These are phyloP conservation scores for Dendrocopos noguchii DNA, from an alignment of 2,113 vertebrate genomes.

Conservation along the genomic window DNA sequence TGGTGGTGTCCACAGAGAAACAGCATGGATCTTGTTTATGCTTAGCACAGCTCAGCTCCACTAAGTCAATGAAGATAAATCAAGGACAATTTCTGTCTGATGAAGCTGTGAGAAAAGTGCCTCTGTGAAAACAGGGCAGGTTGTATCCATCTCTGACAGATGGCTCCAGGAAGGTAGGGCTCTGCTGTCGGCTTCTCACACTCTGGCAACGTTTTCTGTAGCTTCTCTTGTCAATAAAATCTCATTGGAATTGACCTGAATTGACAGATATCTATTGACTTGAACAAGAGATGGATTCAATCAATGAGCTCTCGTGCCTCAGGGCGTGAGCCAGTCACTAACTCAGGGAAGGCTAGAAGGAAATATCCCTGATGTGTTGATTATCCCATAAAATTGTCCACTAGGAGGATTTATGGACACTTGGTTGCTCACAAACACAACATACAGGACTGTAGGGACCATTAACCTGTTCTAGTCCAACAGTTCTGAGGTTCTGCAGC, in stretches of 20 bases:
- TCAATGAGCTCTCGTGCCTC: slow-evolving; percentile 54
- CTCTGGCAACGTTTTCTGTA: slow-evolving; percentile 8
- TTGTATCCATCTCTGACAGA: not conserved
- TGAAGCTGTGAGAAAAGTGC: not conserved
- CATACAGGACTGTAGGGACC: slow-evolving; percentile 37
- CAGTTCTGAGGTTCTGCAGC: slow-evolving; percentile 4
- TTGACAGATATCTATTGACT: slow-evolving; percentile 47
- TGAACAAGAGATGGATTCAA: slow-evolving; percentile 38
- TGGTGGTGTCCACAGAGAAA: not conserved
- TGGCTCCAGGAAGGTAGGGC: not conserved
- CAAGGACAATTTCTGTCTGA: not conserved
- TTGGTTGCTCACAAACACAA: slow-evolving; percentile 37
- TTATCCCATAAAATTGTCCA: slow-evolving; percentile 61
- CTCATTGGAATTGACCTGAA: slow-evolving; percentile 56
- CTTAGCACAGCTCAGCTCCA: not conserved
- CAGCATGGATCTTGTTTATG: not conserved
- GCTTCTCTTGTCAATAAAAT: slow-evolving; percentile 49
- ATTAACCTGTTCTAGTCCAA: slow-evolving; percentile 49
- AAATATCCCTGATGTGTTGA: slow-evolving; percentile 59
- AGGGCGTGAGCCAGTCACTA: slow-evolving; percentile 35
- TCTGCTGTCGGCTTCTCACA: slow-evolving; percentile 31
- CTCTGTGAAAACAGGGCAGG: not conserved
- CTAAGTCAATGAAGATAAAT: slow-evolving; percentile 11
- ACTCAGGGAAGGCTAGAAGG: slow-evolving; percentile 13
- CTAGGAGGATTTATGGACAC: slow-evolving; percentile 60